phyloP scores from a whole-genome alignment of 53 echinoderm and acorn worm species.

The Holothuria leucospilota region DNA sequence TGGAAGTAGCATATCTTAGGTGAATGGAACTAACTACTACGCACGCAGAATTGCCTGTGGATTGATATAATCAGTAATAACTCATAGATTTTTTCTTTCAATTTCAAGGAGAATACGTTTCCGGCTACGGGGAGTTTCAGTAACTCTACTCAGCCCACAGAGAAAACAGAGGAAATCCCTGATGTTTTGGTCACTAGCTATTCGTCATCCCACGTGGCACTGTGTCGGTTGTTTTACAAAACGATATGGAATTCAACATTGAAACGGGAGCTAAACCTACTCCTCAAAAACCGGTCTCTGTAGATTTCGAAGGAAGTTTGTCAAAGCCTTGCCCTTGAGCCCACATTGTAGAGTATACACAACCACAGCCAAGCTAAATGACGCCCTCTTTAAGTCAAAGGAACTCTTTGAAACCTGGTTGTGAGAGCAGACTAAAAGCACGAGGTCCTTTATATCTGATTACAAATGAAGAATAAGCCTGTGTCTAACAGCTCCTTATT shows the following conservation, averaged over 20 bases:
- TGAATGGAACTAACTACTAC: no score
- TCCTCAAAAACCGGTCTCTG: background rate
- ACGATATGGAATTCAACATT: background rate
- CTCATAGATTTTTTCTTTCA: background rate
- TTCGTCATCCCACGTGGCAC: background rate
- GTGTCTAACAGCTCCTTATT: background rate
- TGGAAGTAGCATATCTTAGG: no score
- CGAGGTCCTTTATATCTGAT: background rate
- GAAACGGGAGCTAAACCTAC: background rate
- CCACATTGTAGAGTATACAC: constrained; percentile 10
- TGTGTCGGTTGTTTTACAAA: constrained; percentile 5
- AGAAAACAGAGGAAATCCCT: background rate
- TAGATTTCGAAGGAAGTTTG: background rate
- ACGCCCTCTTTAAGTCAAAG: constrained; percentile 4
- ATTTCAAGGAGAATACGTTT: constrained; percentile 1
- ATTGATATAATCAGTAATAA: no score
- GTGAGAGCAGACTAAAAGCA: background rate
- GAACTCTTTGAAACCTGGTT: background rate
- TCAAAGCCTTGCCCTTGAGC: background rate
- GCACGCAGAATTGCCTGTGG: no score
- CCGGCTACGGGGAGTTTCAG: background rate
- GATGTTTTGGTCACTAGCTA: background rate
- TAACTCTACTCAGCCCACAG: background rate
- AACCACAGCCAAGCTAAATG: constrained; percentile 8
- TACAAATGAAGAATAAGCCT: background rate